Base-by-base conservation (phyloP, 1,140 invertebrate species). In the Lineus longissimus region DNA sequence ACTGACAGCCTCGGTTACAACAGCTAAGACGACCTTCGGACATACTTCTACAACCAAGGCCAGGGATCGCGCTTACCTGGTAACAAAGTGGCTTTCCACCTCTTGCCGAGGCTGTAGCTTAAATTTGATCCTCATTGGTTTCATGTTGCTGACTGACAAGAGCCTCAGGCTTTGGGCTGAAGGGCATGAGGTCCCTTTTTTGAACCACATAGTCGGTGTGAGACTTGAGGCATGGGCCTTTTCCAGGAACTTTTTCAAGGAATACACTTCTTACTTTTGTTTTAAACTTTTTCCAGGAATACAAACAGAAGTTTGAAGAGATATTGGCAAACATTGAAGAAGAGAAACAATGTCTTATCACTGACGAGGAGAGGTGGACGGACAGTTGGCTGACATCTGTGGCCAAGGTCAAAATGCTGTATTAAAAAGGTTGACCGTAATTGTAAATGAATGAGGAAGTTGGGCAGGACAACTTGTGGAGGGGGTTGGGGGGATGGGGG, bases 331-430 rank as follows among this genome's bases (percentile, higher is more conserved):
- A 61, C 17, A 77, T 79, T 31, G 75, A 73, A 27, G 66, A 70
- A 23, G 72, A 76, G 55, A 73, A 69, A 47, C 66, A 75, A 47
- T 63, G 56, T 30, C 63, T 72, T 22, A 17, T 74, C 36, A 60
- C 68, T 19, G 72, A 69, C 17, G 76, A 77, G 64, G 63, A 75
- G 59, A 63, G 74, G 40, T 79, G 76, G 77, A 66, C 68, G 40
- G 72, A 77, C 27, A 76, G 71, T 59, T 80, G 78, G 78, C 65
- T 69, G 22, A 71, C 63, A 11, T 76, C 75, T 30, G 74, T 80
- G 2, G 68, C 77, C n/a, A 78, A 78, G 66, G 70, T 80, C 40
- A 75, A 74, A 60, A 40, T 71, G 29, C 67, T 80, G 7, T 79
- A 76, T 60, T 65, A 67, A 57, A 66, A 51, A n/a, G n/a, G n/a